Conservation (phyloP, 2,113 vertebrate genomes). For the Hypocryptadius cinnamomeus region DNA sequence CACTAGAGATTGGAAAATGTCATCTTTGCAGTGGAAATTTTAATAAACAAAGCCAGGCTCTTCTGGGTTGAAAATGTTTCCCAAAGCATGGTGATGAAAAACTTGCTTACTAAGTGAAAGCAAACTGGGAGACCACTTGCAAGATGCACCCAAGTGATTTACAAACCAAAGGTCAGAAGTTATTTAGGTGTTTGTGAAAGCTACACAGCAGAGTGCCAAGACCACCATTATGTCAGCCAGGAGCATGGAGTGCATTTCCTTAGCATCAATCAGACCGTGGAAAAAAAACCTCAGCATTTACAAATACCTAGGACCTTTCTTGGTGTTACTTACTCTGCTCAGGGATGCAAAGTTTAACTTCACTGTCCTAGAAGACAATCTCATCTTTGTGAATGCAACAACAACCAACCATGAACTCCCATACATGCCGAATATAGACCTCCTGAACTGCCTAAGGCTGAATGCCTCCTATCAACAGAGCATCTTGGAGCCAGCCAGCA, state of each 20-base stretch:
- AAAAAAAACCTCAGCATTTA: background rate
- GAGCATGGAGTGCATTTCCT: background rate
- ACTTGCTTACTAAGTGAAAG: background rate
- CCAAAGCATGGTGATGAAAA: background rate
- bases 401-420: background rate
- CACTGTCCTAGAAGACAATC: background rate
- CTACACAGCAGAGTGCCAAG: background rate
- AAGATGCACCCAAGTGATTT: background rate
- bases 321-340: background rate
- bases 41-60: slow-evolving; percentile 13
- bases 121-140: background rate
- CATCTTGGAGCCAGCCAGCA: background rate
- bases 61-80: background rate
- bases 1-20: slow-evolving; percentile 16
- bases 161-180: background rate
- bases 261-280: background rate
- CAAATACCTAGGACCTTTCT: background rate
- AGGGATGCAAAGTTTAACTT: background rate
- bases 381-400: background rate
- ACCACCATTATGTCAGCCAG: background rate
- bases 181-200: background rate
- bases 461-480: background rate
- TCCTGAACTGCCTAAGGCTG: background rate
- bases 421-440: rapidly evolving
- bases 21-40: background rate